Evolutionary conservation across 2,797 vertebrate species (phyloP), one percentile per base, ranked within the genome.

Genomic region (Leptodactylus fallax): DNA sequence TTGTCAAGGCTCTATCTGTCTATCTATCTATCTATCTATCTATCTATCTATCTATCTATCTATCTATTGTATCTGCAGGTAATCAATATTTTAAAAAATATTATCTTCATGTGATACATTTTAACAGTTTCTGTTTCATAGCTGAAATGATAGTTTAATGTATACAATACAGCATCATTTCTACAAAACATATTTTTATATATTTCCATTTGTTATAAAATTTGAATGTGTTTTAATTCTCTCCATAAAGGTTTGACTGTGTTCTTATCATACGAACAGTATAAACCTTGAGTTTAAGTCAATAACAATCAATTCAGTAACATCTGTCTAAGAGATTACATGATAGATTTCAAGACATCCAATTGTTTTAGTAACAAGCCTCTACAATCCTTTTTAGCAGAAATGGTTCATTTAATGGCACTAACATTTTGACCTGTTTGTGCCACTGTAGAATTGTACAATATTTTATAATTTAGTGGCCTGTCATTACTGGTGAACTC

Each of bases 331-430:
- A 83, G 56, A 65, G 63, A 67, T 55, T 79, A 51, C 63, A 36
- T 69, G 47, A 83, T 82, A 83, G 80, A 83, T 87, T 87, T 83
- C 49, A 63, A 83, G 51, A 47, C 76, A 85, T 72, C 47, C 82
- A 83, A 60, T 87, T 84, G 79, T 83, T 87, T 84, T 51, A 51
- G n/a, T 80, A 85, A 85, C 71, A 77, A 77, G 83, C 76, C 76
- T 79, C 74, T 60, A 55, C 87, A 88, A 72, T 84, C 21, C 49
- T 85, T 88, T 72, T 88, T 69, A 72, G 55, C 47, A 49, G 76
- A 63, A 56, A 49, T 21, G 47, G 23, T 19, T 60, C 19, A 71
- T 83, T 58, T 83, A 71, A 71, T 60, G 47, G 82, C 53, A 79
- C 53, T 80, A 84, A 80, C 81, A 88, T 53, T 79, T 71, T 84